Evolutionary conservation across 2,797 vertebrate species (phyloP).

Genomic region (Oceanodroma leucorhoa): DNA sequence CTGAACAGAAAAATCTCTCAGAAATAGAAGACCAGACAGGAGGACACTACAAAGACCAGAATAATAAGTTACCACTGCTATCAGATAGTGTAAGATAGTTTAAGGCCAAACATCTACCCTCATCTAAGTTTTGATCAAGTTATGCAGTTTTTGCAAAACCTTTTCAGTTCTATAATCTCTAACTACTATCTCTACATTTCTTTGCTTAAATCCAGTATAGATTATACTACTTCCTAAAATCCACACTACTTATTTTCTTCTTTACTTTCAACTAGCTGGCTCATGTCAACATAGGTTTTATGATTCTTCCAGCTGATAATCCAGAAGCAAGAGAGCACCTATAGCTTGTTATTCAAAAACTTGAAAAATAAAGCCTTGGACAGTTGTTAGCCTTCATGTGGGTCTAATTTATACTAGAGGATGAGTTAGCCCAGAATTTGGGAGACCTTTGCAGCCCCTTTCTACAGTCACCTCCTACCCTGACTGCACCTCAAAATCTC

Average conservation of each 20-base stretch:
- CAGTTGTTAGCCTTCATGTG: neutral
- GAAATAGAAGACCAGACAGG: neutral
- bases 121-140: neutral
- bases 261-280: neutral
- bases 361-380: neutral
- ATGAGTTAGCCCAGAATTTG: neutral
- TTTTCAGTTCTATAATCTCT: neutral
- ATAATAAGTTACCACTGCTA: neutral
- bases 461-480: neutral
- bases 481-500: neutral
- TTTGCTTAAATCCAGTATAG: neutral
- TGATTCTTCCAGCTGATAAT: neutral
- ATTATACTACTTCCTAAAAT: neutral
- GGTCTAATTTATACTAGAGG: neutral
- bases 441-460: neutral
- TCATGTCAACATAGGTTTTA: neutral
- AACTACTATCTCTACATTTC: neutral
- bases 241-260: neutral
- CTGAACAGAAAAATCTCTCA: neutral
- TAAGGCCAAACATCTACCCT: neutral
- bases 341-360: neutral
- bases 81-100: neutral
- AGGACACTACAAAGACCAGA: neutral
- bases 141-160: neutral
- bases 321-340: neutral